Percentiles rank a stretch among this genome's conserved stretches.
These are phyloP conservation scores for Drosophila putrida DNA, from an alignment of 2,888 invertebrate genomes.

Conservation along the genomic window DNA sequence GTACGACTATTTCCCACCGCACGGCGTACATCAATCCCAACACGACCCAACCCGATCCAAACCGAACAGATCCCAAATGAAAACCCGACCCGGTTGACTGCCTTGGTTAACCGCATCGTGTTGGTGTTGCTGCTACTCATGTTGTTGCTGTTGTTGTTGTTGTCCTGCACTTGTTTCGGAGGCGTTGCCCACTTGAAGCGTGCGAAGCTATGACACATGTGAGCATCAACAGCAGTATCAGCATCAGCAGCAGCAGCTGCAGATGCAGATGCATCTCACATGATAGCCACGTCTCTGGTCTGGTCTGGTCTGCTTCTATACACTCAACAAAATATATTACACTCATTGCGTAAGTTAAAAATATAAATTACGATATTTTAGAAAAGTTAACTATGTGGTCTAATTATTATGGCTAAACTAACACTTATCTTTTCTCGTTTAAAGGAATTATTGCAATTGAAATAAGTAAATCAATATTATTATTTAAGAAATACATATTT, in stretches of 20 bases:
- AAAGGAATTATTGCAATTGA: too few species aligned
- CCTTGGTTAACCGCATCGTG: conserved; percentile 61
- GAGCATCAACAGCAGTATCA: conserved; percentile 48
- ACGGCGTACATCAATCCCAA: conserved; percentile 60
- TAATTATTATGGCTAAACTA: too few species aligned
- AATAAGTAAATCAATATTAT: too few species aligned
- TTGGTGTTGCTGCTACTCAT: conserved; percentile 27
- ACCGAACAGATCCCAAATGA: conserved; percentile 36
- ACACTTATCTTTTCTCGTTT: too few species aligned
- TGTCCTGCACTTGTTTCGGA: conserved; percentile 64
- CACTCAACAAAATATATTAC: background rate
- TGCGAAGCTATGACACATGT: conserved; percentile 53
- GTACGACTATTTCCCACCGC: conserved; percentile 56
- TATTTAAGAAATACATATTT: too few species aligned
- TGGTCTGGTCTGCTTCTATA: conserved; percentile 4
- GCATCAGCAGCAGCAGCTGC: conserved; percentile 38
- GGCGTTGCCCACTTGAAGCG: conserved; percentile 68
- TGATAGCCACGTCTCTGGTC: conserved; percentile 41
- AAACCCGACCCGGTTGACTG: conserved; percentile 49
- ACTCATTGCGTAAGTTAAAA: too few species aligned
- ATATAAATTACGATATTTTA: too few species aligned
- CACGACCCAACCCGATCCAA: conserved; percentile 13
- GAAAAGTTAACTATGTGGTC: too few species aligned
- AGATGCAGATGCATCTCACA: conserved; percentile 50
- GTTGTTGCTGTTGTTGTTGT: conserved; percentile 19